Base-by-base conservation (phyloP, 2,797 vertebrate genomes). In the Setipinna tenuifilis region DNA sequence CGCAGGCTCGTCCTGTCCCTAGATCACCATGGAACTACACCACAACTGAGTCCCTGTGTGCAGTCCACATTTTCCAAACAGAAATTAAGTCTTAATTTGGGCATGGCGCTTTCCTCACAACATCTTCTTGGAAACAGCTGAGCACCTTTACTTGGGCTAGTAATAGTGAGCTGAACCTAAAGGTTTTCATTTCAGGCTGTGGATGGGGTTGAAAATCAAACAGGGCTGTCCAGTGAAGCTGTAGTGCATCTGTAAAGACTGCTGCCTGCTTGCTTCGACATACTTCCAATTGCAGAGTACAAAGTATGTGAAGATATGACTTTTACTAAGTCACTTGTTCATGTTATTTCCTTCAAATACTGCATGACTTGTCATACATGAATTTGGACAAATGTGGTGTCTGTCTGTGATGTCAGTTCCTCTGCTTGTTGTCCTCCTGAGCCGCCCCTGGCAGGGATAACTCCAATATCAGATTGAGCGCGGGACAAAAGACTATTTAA, bases 401-500 rank as follows among this genome's bases (percentile, higher is more conserved):
- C 71, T 41, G 31, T 31, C 41, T 59, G 50, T 54, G 35, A 41
- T 78, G 35, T 21, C 31, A 78, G 2, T 78, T 78, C 71, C 19
- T 78, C 31, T 19, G 35, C 17, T 21, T 16, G 5, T 78, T 21
- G 35, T 19, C 35, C 71, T 78, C 17, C 31, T 31, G 41, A 35
- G 35, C 35, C 19, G 0, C 28, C 68, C 2, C 71, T 19, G 71
- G 71, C 14, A 6, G 19, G 71, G 71, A 78, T 35, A 75, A 78
- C 71, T 85, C 28, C 54, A 68, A 86, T 83, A 61, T 86, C 35
- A 83, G 65, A 78, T 46, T 59, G 65, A 78, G 35, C 31, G 31
- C 21, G 71, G 71, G 71, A 78, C 89, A 93, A 93, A 91, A 90
- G 90, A 86, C 89, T 92, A 91, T 93, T 92, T 54, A 0, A 59